Conservation (phyloP, 2,888 invertebrate species). For the Sesia bembeciformis region DNA sequence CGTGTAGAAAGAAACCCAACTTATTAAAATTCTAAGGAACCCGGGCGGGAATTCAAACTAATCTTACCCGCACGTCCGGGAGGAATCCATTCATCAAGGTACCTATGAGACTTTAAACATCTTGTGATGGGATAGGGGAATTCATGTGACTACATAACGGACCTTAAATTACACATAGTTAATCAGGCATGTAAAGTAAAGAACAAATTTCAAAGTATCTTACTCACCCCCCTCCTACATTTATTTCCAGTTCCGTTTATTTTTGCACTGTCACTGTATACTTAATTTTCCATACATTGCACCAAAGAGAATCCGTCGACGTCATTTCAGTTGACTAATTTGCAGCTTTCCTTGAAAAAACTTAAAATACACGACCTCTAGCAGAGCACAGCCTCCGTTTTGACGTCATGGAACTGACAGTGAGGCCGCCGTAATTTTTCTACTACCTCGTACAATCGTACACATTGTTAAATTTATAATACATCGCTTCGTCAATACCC, state of each 20-base stretch:
- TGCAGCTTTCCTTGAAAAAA: not conserved
- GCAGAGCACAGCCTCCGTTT: conserved; percentile 23
- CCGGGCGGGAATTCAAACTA: too few species aligned
- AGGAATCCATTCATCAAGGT: too few species aligned
- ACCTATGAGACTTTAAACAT: too few species aligned
- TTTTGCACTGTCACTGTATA: not conserved
- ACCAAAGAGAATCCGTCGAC: not conserved
- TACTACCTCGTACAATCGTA: too few species aligned
- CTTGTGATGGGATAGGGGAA: not conserved
- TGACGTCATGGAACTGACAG: conserved; percentile 21
- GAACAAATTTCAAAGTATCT: not conserved
- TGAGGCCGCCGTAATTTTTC: too few species aligned
- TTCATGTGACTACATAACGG: not conserved
- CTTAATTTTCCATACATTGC: not conserved
- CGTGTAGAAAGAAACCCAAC: too few species aligned
- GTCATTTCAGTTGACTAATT: not conserved
- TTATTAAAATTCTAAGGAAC: too few species aligned
- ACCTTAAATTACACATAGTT: not conserved
- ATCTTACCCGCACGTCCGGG: too few species aligned
- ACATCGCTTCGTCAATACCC: too few species aligned
- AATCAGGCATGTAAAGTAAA: not conserved
- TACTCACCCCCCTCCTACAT: not conserved
- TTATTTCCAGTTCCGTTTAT: not conserved
- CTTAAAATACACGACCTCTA: conserved; percentile 19
- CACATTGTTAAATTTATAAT: too few species aligned